Evolutionary conservation across 2,113 vertebrate genomes (phyloP).

Genomic region (Chloebia gouldiae): DNA sequence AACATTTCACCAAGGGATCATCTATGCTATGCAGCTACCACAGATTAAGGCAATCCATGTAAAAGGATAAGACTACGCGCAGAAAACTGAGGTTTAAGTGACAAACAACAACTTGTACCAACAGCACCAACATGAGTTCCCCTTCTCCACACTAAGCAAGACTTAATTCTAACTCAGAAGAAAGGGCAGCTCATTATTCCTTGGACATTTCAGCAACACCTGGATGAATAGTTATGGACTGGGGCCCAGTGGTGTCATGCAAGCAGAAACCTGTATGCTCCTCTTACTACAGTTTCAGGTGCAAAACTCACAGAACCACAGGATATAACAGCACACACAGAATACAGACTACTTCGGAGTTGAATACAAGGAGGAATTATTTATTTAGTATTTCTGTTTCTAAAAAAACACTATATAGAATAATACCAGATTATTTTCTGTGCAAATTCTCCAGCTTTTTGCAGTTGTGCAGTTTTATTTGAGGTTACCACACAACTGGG

Average conservation of each 20-base stretch:
- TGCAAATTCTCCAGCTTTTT: not conserved
- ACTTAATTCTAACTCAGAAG: not conserved
- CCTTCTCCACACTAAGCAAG: not conserved
- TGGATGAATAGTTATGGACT: not conserved
- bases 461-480: not conserved
- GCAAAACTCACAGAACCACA: not conserved
- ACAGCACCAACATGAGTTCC: fast-evolving
- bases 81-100: not conserved
- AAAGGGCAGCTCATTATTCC: not conserved
- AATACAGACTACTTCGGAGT: not conserved
- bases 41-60: not conserved
- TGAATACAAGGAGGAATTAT: not conserved
- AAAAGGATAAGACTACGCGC: not conserved
- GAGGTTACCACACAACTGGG: not conserved
- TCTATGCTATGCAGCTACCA: not conserved
- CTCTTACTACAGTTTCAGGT: not conserved
- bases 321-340: not conserved
- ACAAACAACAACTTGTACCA: not conserved
- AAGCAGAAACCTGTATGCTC: not conserved
- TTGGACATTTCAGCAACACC: not conserved
- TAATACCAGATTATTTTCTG: not conserved
- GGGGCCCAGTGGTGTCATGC: too few species aligned
- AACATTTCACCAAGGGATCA: not conserved
- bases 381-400: not conserved
- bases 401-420: not conserved